Base-by-base conservation (phyloP, 2,888 invertebrate species). In the Steinernema hermaphroditum region DNA sequence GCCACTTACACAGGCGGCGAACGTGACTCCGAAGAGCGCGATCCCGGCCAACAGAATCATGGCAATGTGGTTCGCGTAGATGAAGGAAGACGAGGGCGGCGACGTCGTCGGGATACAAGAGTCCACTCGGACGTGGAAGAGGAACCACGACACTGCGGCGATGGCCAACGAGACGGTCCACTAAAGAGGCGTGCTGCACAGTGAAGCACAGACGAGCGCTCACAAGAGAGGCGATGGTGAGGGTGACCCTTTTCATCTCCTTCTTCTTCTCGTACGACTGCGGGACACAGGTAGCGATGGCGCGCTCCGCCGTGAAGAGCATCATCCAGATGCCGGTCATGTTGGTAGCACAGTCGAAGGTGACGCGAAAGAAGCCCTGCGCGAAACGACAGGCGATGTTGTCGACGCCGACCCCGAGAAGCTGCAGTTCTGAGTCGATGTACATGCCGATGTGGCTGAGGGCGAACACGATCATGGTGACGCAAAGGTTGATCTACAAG, bases 261-360 rank as follows among this genome's bases (percentile, higher is more conserved):
- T 62, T 62, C 62, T 32, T 62, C 62, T 62, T 12, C 62, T 62
- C 62, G 32, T 62, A 62, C 1, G 62, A 62, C 12, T 34, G 62
- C 1, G 62, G 29, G 16, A 12, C 32, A 19, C 14, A 16, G 14
- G 62, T 32, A 32, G 62, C 62, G 32, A 62, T 9, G 14, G 62
- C 62, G 16, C 62, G 29, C 62, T 62, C 62, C 27, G 32, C 32
- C 16, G 62, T 32, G 32, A 62, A 16, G 4, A 62, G 62, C 16
- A 62, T 32, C 29, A 62, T 29, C 27, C 12, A 27, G 32, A 62
- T 9, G 2, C 62, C 62, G 32, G 34, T 27, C 62, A 62, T 34
- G 62, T 29, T 34, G 32, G 32, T 34, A 8, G 62, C 62, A 32
- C 62, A 8, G 62, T 62, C 62, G 32, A 62, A 62, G 32, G 32